These are phyloP conservation scores for Oreotragus oreotragus DNA, from an alignment of 2,113 vertebrate species.

Conservation along the genomic window DNA sequence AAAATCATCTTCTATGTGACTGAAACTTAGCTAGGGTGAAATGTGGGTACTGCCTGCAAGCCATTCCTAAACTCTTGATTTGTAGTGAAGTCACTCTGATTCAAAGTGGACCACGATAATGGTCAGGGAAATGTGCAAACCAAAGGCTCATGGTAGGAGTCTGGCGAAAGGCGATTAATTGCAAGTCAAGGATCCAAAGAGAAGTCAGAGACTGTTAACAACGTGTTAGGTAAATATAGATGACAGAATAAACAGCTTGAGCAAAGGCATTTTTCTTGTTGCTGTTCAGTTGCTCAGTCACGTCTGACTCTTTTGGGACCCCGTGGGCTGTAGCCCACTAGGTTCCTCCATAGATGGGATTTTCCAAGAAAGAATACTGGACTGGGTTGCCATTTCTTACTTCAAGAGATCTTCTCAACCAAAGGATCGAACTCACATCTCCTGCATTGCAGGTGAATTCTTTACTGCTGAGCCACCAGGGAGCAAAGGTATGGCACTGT, in stretches of 20 bases:
- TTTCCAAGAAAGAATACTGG: background rate
- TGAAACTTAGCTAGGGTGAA: background rate
- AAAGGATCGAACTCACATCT: background rate
- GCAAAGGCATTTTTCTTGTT: background rate
- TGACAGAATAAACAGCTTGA: background rate
- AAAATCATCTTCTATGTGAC: background rate
- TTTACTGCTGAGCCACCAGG: background rate
- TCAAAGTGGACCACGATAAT: background rate
- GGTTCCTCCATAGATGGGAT: background rate
- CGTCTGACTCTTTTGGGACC: background rate
- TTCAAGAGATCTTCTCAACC: background rate
- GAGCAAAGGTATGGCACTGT: background rate
- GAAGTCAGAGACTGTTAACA: background rate
- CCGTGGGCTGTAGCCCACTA: background rate
- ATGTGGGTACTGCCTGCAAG: background rate
- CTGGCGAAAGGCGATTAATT: background rate
- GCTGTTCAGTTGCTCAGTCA: background rate
- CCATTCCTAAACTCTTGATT: background rate
- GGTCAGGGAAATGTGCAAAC: background rate
- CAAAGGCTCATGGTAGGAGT: background rate
- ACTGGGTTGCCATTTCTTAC: background rate
- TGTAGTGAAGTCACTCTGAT: background rate
- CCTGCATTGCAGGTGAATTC: background rate
- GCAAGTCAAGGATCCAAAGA: background rate
- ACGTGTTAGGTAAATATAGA: background rate